Base-by-base conservation (phyloP, 1,140 invertebrate genomes). In the Pentalonia nigronervosa region DNA sequence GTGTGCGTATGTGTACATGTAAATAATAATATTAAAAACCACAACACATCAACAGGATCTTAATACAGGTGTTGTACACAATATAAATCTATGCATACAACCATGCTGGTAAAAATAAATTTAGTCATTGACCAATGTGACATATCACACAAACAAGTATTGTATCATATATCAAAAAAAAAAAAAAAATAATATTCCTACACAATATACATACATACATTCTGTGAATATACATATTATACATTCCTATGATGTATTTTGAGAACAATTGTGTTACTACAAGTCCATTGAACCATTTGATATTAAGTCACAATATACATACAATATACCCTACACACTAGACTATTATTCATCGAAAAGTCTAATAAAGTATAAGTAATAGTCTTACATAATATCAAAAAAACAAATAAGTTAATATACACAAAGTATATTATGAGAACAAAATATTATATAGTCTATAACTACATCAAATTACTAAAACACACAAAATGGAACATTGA, bases 401-500 rank as follows among this genome's bases (percentile, higher is more conserved):
- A 47, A 87, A 87, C 86, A 87, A 17, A 41, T 41, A 41, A 41
- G 41, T 41, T 41, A 41, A 41, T 41, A 41, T 41, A 41, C 41
- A 41, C 41, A 1, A 50, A 87, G 14, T 48, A 87, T 21, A 76
- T 67, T 67, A 87, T 48, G 86, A 87, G 47, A 87, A 87, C 47
- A 87, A 84, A 81, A 81, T 48, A 48, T 48, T 11, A 53, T 53
- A 84, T 87, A 87, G 86, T 87, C 45, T 87, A n/a, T 87, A 87
- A 48, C 25, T 87, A 87, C 7, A 50, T 21, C 7, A 30, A n/a
- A 50, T 87, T 87, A 47, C 47, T 87, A 87, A 23, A 50, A 50
- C 48, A 87, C 48, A 48, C 25, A 0, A 30, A 87, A 48, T 47
- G 14, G 30, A 48, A 87, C 20, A n/a, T 47, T 87, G 6, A 50